These are phyloP conservation scores for Phodopus roborovskii DNA, from an alignment of 2,113 vertebrate genomes.

Conservation along the genomic window DNA sequence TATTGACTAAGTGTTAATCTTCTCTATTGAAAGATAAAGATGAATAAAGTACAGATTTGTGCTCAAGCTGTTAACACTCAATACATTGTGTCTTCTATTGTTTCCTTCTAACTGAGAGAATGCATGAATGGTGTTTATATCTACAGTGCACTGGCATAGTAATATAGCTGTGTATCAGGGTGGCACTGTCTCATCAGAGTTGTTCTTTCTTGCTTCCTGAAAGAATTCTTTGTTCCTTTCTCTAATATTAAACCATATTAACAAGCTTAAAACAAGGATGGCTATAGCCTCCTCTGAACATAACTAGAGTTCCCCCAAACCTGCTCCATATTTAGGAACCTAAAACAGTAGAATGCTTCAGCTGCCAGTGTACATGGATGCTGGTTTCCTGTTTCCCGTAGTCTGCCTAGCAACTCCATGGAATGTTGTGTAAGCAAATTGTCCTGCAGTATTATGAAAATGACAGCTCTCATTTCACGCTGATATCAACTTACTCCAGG, in stretches of 20 bases:
- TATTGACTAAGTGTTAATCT: neutral
- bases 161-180: neutral
- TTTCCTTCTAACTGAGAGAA: neutral
- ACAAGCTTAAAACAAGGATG: neutral
- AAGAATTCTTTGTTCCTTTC: neutral
- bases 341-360: neutral
- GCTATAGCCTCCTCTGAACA: neutral
- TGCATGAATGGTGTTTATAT: neutral
- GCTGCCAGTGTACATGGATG: neutral
- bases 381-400: neutral
- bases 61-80: neutral
- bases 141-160: neutral
- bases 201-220: neutral
- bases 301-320: neutral
- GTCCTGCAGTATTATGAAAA: neutral
- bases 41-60: slow-evolving; percentile 5
- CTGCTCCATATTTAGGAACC: neutral
- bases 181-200: neutral
- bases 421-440: neutral
- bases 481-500: neutral
- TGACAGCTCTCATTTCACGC: neutral
- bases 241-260: neutral
- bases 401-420: neutral
- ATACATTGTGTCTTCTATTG: neutral
- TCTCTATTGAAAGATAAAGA: neutral